Conservation (phyloP, 30 jellyfish, hydroid and myxozoan genomes). For the Catostylus mosaicus region DNA sequence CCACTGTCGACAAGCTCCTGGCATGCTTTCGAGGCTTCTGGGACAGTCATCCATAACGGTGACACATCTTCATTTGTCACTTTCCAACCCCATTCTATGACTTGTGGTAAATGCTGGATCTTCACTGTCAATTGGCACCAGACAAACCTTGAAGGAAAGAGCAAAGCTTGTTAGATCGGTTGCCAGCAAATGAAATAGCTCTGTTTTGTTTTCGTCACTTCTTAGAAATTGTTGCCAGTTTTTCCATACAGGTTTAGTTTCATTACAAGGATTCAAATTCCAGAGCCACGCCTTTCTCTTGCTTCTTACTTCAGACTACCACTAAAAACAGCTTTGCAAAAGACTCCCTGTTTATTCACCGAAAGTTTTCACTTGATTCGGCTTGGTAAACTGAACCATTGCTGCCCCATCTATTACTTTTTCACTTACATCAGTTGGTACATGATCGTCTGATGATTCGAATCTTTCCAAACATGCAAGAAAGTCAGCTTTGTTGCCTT, state of each 20-base stretch:
- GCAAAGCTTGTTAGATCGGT: too few relatives aligned
- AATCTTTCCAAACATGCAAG: conserved; percentile 32
- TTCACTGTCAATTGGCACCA: conserved; percentile 25
- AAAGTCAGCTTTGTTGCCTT: conserved; percentile 53
- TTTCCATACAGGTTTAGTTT: too few relatives aligned
- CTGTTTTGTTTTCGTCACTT: too few relatives aligned
- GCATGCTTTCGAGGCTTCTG: conserved; percentile 68
- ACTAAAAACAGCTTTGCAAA: too few relatives aligned
- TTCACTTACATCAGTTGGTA: conserved; percentile 9
- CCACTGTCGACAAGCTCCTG: conserved; percentile 57
- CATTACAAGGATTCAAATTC: too few relatives aligned
- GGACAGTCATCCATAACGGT: conserved; percentile 32
- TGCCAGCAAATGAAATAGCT: too few relatives aligned
- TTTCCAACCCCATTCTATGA: conserved; percentile 44
- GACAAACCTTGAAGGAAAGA: background rate
- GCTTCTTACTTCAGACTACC: too few relatives aligned
- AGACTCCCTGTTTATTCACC: too few relatives aligned
- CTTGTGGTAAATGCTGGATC: conserved; percentile 15
- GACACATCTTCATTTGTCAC: background rate
- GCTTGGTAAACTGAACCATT: conserved; percentile 29
- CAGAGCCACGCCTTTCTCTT: too few relatives aligned
- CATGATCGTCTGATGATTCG: background rate
- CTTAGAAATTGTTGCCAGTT: too few relatives aligned
- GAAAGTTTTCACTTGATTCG: conserved; percentile 41
- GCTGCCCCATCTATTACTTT: conserved; percentile 66